Conservation (phyloP, 1,140 invertebrate species). For the Penaeus vannamei region DNA sequence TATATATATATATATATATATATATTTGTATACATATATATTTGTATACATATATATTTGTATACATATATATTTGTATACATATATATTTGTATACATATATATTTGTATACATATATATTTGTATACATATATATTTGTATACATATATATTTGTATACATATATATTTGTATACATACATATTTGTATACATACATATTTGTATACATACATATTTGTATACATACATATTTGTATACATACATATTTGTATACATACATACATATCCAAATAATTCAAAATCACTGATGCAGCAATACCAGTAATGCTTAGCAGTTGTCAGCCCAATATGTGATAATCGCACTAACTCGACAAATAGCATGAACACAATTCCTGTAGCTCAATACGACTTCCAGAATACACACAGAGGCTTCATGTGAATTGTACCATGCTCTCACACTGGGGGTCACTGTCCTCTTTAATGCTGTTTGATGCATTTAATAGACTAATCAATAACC, state of each 20-base stretch:
- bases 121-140: background rate
- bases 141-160: no score
- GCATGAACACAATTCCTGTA: background rate
- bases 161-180: no score
- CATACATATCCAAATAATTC: background rate
- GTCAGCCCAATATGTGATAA: background rate
- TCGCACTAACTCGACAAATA: background rate
- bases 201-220: no score
- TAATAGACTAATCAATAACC: no score
- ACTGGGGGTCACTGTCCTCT: no score
- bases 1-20: conserved; percentile 10
- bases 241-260: background rate
- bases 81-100: conserved; percentile 1
- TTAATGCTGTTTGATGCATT: no score
- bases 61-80: conserved; percentile 16
- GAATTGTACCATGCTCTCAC: no score
- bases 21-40: background rate
- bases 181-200: no score
- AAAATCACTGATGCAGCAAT: background rate
- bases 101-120: conserved; percentile 13
- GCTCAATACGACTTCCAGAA: background rate
- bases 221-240: no score
- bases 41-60: background rate
- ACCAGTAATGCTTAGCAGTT: background rate
- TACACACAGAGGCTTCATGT: background rate